phyloP scores from a whole-genome alignment of 2,797 vertebrate species.

The Sitta carolinensis region DNA sequence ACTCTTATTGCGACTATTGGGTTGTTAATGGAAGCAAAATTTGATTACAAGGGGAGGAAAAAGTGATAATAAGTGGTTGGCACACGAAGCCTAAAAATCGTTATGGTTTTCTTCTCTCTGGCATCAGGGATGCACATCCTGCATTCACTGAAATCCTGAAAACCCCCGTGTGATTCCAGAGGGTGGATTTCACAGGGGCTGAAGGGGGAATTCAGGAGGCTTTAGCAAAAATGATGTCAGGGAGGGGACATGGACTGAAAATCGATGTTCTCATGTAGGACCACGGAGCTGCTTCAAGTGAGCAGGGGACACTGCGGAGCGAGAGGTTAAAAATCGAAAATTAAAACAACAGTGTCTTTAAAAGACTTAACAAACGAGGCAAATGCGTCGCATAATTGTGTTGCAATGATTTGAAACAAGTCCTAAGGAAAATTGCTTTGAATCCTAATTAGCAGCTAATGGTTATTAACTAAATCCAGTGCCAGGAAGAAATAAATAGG shows the following conservation, averaged over 20 bases:
- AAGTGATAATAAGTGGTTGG: neutral
- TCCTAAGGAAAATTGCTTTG: neutral
- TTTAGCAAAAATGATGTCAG: neutral
- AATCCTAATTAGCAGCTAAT: neutral
- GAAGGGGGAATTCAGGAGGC: neutral
- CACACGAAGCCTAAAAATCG: neutral
- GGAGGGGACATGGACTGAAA: neutral
- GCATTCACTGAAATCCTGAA: rapidly evolving
- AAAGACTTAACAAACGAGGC: neutral
- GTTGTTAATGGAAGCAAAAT: neutral
- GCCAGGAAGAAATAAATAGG: neutral
- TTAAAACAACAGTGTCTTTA: neutral
- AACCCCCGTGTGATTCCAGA: rapidly evolving
- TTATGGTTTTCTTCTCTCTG: neutral
- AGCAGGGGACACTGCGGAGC: rapidly evolving
- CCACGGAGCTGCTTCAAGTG: neutral
- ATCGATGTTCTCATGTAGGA: rapidly evolving
- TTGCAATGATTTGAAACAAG: neutral
- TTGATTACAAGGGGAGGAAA: neutral
- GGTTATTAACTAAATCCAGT: neutral
- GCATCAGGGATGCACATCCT: neutral
- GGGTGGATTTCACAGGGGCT: neutral
- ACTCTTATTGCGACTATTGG: rapidly evolving
- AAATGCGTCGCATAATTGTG: neutral
- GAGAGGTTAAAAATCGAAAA: neutral